Evolutionary conservation across 2,888 invertebrate genomes (phyloP).

Genomic region (Phalera bucephala): DNA sequence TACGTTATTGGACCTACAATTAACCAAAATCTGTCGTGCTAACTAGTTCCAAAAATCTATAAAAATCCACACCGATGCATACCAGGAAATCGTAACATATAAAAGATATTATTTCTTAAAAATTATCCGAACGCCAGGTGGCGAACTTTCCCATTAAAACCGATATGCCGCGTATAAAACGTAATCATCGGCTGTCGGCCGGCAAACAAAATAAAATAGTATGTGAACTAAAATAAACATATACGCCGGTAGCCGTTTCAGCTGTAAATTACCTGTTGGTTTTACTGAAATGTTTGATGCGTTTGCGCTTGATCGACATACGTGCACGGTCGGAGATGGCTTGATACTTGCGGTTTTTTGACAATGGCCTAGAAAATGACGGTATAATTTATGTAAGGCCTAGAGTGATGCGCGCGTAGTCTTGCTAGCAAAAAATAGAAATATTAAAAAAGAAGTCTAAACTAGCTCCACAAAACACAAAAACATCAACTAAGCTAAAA

Average conservation of each 20-base stretch:
- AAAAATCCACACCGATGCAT: too few species aligned
- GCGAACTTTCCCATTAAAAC: constrained; percentile 24
- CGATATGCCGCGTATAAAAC: constrained; percentile 1
- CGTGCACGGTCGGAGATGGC: constrained; percentile 12
- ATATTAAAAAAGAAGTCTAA: too few species aligned
- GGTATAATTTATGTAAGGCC: not conserved
- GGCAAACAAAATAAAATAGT: constrained; percentile 43
- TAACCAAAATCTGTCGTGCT: too few species aligned
- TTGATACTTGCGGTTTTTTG: too few species aligned
- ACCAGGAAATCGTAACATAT: constrained; percentile 3
- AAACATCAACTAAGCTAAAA: too few species aligned
- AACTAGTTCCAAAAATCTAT: too few species aligned
- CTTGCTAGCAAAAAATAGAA: too few species aligned
- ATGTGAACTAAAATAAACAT: constrained; percentile 66
- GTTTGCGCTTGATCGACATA: constrained; percentile 70
- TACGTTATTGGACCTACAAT: too few species aligned
- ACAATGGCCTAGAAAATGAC: too few species aligned
- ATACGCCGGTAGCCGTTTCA: constrained; percentile 50
- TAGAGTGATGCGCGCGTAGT: too few species aligned
- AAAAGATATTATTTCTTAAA: constrained; percentile 8
- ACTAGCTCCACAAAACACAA: too few species aligned
- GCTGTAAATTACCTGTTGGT: constrained; percentile 76
- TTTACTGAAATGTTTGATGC: constrained; percentile 75
- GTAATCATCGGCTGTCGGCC: constrained; percentile 7
- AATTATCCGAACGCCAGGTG: constrained; percentile 20